A percentile compares a stretch with the other conserved stretches of the same genome.
phyloP scores from a whole-genome alignment of 1,140 invertebrate species.

The Danaus melanippus region DNA sequence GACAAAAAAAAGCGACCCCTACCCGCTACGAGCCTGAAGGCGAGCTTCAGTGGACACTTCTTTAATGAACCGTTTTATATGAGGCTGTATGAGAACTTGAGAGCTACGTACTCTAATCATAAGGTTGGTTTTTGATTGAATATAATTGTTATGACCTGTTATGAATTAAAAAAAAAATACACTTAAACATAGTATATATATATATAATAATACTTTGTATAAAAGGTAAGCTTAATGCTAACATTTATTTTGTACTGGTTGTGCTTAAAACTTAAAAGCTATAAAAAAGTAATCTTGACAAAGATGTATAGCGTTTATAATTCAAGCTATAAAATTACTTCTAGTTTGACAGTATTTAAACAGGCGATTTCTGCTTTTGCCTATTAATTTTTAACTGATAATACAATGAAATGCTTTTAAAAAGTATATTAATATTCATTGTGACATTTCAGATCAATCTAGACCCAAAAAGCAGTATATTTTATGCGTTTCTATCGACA shows the following conservation, averaged over 20 bases:
- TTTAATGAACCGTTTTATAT: slow-evolving; percentile 81
- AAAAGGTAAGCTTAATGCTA: too few species aligned
- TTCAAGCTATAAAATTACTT: too few species aligned
- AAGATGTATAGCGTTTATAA: too few species aligned
- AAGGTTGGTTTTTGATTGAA: slow-evolving; percentile 70
- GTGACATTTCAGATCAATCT: slow-evolving; percentile 76
- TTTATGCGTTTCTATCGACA: slow-evolving; percentile 79
- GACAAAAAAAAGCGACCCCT: slow-evolving; percentile 53
- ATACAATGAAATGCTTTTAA: too few species aligned
- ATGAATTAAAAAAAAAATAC: not conserved
- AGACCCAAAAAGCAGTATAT: slow-evolving; percentile 80
- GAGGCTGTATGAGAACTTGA: slow-evolving; percentile 83
- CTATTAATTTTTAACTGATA: too few species aligned
- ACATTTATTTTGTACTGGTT: too few species aligned
- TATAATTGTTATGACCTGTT: not conserved
- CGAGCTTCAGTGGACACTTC: slow-evolving; percentile 76
- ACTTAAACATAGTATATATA: not conserved
- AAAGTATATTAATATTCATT: too few species aligned
- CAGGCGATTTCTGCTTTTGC: too few species aligned
- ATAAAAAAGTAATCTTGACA: too few species aligned
- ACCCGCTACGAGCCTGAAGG: slow-evolving; percentile 40
- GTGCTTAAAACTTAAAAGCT: too few species aligned
- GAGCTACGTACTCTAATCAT: slow-evolving; percentile 85
- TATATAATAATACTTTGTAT: not conserved
- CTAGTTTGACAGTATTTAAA: too few species aligned